phyloP scores from a whole-genome alignment of 2,888 invertebrate species.

The Parascotia fuliginaria region DNA sequence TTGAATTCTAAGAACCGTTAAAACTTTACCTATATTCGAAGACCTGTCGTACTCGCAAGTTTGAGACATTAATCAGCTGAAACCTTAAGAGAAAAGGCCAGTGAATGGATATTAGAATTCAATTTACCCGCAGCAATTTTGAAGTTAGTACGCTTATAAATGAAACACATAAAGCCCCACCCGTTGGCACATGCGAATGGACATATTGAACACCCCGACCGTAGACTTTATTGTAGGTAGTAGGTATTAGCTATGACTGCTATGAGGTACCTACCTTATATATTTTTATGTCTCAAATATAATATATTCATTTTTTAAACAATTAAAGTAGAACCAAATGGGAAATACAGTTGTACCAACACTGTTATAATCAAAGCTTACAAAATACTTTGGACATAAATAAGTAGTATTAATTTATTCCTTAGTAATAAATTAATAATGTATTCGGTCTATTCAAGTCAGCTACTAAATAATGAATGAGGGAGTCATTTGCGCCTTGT shows the following conservation, averaged over 20 bases:
- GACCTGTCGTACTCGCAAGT: constrained; percentile 51
- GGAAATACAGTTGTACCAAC: constrained; percentile 20
- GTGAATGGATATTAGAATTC: constrained; percentile 56
- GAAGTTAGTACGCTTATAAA: constrained; percentile 27
- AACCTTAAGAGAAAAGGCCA: constrained; percentile 48
- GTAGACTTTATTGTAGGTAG: constrained; percentile 31
- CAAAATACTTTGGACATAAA: constrained; percentile 11
- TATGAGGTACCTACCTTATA: too few relatives aligned
- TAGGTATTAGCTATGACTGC: too few relatives aligned
- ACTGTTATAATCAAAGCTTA: constrained; percentile 8
- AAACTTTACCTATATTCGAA: constrained; percentile 54
- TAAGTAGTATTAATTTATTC: constrained; percentile 34
- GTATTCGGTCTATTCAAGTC: constrained; percentile 41
- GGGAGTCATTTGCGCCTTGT: constrained; percentile 50
- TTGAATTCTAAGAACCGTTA: constrained; percentile 45
- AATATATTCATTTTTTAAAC: too few relatives aligned
- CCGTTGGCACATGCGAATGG: constrained; percentile 20
- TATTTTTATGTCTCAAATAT: too few relatives aligned
- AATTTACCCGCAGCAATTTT: constrained; percentile 46
- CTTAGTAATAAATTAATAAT: constrained; percentile 38
- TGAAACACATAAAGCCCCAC: constrained; percentile 7
- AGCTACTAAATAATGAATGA: constrained; percentile 63
- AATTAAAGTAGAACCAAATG: constrained; percentile 5
- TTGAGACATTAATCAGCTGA: constrained; percentile 65
- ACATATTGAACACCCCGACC: constrained; percentile 16